Evolutionary conservation across 2,797 vertebrate species (phyloP).

Genomic region (Melanotaenia parkinsoni): DNA sequence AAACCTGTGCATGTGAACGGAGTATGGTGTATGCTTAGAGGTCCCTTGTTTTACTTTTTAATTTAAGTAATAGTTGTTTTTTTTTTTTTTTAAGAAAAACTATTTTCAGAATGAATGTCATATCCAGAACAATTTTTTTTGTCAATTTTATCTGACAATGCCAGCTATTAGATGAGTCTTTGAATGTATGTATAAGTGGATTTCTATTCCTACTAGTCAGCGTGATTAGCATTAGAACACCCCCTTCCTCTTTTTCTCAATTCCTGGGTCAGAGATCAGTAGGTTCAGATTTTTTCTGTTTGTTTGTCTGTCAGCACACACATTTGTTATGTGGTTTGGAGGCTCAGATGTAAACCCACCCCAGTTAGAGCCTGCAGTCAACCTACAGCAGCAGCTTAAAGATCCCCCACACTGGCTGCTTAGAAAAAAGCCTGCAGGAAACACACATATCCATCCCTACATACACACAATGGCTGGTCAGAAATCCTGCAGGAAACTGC

Average conservation of each 20-base stretch:
- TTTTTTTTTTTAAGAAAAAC: too few species aligned
- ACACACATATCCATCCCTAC: constrained; percentile 38
- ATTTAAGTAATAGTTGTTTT: too few species aligned
- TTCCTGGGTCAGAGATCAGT: constrained; percentile 75
- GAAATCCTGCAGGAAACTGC: constrained; percentile 78
- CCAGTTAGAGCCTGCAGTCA: constrained; percentile 81
- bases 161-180: background rate
- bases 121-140: constrained; percentile 17
- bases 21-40: constrained; percentile 6
- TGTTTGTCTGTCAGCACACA: constrained; percentile 26
- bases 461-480: constrained; percentile 70
- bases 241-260: constrained; percentile 45
- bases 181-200: background rate
- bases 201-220: constrained; percentile 22
- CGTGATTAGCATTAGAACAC: constrained; percentile 75
- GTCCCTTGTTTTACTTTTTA: too few species aligned
- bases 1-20: constrained; percentile 2
- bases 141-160: constrained; percentile 22
- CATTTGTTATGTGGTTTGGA: constrained; percentile 65
- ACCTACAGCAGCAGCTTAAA: constrained; percentile 76
- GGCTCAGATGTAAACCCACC: constrained; percentile 80
- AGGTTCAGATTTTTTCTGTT: constrained; percentile 56
- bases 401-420: constrained; percentile 62
- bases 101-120: background rate
- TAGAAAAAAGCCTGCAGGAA: constrained; percentile 68